phyloP scores from a whole-genome alignment of 1,140 invertebrate genomes.

The Riptortus pedestris region DNA sequence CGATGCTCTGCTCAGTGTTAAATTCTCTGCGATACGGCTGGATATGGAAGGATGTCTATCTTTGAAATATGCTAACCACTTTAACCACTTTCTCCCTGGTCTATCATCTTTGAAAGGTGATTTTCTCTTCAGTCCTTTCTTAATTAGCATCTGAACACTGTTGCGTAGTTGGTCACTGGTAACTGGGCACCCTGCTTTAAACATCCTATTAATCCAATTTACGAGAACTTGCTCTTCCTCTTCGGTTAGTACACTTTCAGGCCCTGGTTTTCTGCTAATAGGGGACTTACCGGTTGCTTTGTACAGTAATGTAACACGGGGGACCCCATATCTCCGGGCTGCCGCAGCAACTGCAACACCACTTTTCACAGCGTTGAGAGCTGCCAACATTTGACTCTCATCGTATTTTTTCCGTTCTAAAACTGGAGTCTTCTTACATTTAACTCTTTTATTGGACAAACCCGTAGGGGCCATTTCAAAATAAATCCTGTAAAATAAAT shows the following conservation, averaged over 20 bases:
- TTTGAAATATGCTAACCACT: no score
- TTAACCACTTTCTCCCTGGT: no score
- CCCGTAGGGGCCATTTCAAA: no score
- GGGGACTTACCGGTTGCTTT: neutral
- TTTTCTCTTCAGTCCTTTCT: no score
- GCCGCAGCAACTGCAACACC: neutral
- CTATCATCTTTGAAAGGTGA: no score
- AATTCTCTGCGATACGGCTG: no score
- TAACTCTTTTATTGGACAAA: no score
- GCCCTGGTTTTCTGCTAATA: neutral
- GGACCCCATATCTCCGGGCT: neutral
- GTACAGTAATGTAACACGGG: neutral
- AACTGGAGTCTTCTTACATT: no score
- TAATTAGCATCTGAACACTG: no score
- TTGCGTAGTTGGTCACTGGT: neutral
- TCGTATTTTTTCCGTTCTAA: neutral
- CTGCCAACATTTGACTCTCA: neutral
- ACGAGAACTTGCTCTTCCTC: constrained; percentile 12
- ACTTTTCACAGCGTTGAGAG: neutral
- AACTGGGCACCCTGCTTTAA: neutral
- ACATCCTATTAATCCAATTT: neutral
- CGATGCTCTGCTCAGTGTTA: no score
- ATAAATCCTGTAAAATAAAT: no score
- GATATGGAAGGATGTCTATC: no score
- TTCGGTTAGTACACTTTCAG: neutral